These are phyloP conservation scores for Coleophora flavipennella DNA, from an alignment of 2,888 invertebrate genomes.

Conservation along the genomic window DNA sequence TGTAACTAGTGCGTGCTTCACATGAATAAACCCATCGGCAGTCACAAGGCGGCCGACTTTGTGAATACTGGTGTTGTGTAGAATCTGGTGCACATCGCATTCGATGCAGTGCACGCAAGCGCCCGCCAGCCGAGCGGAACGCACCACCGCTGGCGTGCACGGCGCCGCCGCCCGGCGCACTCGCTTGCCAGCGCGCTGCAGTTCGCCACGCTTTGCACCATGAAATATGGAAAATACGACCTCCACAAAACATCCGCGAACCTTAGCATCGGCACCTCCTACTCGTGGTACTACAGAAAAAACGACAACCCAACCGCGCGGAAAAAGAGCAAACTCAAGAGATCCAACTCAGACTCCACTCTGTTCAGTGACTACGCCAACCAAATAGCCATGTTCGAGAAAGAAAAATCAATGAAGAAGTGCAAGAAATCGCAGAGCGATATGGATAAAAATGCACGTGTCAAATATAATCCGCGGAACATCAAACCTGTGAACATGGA, in stretches of 20 bases:
- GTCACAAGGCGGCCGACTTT: constrained; percentile 38
- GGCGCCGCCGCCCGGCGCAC: constrained; percentile 25
- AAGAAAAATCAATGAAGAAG: constrained; percentile 42
- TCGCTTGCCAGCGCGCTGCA: constrained; percentile 45
- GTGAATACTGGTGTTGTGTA: constrained; percentile 22
- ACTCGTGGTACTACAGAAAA: constrained; percentile 67
- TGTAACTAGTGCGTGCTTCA: constrained; percentile 42
- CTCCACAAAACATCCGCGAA: constrained; percentile 62
- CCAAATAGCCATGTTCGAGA: constrained; percentile 62
- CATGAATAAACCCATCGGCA: constrained; percentile 30
- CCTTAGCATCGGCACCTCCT: constrained; percentile 61
- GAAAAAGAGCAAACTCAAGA: constrained; percentile 43
- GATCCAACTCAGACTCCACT: constrained; percentile 63
- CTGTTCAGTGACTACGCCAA: constrained; percentile 67
- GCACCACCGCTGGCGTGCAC: constrained; percentile 23
- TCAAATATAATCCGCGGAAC: constrained; percentile 45
- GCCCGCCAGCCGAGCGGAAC: constrained; percentile 34
- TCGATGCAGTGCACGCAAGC: constrained; percentile 37
- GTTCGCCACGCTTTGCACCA: constrained; percentile 39
- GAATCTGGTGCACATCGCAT: constrained; percentile 27
- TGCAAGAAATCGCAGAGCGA: constrained; percentile 58
- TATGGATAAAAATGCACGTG: constrained; percentile 46
- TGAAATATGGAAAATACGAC: constrained; percentile 71
- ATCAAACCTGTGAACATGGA: constrained; percentile 57
- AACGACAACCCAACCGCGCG: constrained; percentile 43